phyloP scores from a whole-genome alignment of 2,888 invertebrate genomes.

The Nephrotoma flavescens region DNA sequence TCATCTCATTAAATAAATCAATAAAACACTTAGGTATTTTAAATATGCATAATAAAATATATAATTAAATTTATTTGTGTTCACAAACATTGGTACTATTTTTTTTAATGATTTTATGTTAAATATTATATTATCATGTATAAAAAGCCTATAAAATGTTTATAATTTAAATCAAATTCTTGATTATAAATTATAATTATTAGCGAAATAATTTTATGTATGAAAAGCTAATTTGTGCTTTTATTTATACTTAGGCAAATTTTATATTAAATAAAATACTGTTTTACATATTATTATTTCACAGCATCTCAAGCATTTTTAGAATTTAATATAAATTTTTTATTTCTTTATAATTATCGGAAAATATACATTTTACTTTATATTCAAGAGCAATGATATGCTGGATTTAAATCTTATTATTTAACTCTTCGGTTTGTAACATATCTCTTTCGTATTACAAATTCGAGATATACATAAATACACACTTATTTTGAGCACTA shows the following conservation, averaged over 20 bases:
- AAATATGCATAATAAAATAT: conserved; percentile 1
- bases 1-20: background rate
- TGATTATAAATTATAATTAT: background rate
- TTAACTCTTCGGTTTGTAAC: background rate
- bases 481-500: background rate
- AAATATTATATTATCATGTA: background rate
- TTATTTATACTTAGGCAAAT: background rate
- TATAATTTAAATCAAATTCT: background rate
- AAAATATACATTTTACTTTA: background rate
- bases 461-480: background rate
- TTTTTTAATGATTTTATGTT: background rate
- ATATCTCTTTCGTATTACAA: background rate
- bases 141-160: conserved; percentile 2
- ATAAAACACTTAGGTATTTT: background rate
- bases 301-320: background rate
- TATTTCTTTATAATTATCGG: background rate
- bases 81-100: background rate
- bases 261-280: background rate
- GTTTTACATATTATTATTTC: background rate
- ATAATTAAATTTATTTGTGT: background rate
- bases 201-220: background rate
- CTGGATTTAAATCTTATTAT: background rate
- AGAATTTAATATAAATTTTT: background rate
- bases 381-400: background rate
- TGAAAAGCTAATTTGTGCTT: background rate